Evolutionary conservation across 2,797 vertebrate genomes (phyloP).

Genomic region (Sylvia borin): DNA sequence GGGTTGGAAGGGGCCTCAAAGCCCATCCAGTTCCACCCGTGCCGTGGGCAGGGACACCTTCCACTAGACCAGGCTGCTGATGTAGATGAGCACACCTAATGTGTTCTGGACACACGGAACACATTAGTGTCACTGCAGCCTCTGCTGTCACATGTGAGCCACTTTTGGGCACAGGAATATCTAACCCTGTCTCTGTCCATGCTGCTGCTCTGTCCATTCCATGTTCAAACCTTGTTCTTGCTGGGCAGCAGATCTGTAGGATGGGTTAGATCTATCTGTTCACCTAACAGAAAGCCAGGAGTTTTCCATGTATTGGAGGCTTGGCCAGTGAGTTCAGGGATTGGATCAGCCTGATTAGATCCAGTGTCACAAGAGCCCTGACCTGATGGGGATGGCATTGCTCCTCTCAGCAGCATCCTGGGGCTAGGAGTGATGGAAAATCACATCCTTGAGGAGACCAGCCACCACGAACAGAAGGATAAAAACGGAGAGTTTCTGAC

Average conservation of each 20-base stretch:
- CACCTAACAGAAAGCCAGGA: neutral
- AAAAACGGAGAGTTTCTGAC: neutral
- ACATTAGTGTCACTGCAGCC: too few relatives aligned
- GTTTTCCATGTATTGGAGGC: neutral
- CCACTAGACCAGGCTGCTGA: neutral
- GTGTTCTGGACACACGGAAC: neutral
- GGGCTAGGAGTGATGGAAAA: neutral
- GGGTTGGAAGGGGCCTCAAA: neutral
- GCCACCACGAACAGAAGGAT: neutral
- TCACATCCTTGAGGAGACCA: neutral
- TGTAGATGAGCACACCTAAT: neutral
- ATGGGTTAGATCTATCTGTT: neutral
- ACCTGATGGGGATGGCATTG: neutral
- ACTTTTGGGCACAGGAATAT: neutral
- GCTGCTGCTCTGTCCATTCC: neutral
- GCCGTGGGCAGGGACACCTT: neutral
- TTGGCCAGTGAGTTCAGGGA: neutral
- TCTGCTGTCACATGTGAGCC: accelerated
- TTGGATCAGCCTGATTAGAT: neutral
- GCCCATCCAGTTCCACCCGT: neutral
- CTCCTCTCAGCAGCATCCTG: neutral
- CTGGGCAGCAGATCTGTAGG: neutral
- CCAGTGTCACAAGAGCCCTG: neutral
- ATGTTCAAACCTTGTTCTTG: accelerated
- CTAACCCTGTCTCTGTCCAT: neutral